Conservation (phyloP, 2,113 vertebrate species). For the Monopterus albus region DNA sequence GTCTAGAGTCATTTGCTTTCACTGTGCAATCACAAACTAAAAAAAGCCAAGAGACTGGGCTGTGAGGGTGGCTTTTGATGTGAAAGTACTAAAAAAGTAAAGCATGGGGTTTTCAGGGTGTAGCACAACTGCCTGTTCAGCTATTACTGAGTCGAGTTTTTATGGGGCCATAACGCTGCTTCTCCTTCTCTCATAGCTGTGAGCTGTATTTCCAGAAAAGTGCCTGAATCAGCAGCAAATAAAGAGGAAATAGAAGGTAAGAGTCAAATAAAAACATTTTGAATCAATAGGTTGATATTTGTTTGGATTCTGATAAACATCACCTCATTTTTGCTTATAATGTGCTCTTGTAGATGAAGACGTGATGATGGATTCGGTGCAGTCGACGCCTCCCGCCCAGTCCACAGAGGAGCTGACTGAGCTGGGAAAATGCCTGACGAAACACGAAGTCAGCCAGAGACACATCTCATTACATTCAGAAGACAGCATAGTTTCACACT, state of each 20-base stretch:
- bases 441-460: constrained; percentile 86
- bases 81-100: background rate
- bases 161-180: background rate
- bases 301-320: background rate
- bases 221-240: constrained; percentile 83
- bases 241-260: constrained; percentile 90
- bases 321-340: constrained; percentile 18
- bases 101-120: background rate
- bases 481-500: background rate
- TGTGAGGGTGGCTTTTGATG: too few relatives aligned
- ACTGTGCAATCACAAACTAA: background rate
- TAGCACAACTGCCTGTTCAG: constrained; percentile 19
- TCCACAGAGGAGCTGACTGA: constrained; percentile 88
- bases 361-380: constrained; percentile 89
- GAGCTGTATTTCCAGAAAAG: constrained; percentile 91
- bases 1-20: too few relatives aligned
- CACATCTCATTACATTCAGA: background rate
- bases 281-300: background rate
- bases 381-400: constrained; percentile 53
- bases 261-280: constrained; percentile 33
- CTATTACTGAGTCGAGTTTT: constrained; percentile 18
- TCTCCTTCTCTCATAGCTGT: constrained; percentile 79
- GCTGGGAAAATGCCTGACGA: constrained; percentile 91
- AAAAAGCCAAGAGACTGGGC: background rate
- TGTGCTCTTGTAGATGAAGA: constrained; percentile 87